Base-by-base conservation (phyloP, 1,140 invertebrate species). In the Pseudomyrmex dendroicus region DNA sequence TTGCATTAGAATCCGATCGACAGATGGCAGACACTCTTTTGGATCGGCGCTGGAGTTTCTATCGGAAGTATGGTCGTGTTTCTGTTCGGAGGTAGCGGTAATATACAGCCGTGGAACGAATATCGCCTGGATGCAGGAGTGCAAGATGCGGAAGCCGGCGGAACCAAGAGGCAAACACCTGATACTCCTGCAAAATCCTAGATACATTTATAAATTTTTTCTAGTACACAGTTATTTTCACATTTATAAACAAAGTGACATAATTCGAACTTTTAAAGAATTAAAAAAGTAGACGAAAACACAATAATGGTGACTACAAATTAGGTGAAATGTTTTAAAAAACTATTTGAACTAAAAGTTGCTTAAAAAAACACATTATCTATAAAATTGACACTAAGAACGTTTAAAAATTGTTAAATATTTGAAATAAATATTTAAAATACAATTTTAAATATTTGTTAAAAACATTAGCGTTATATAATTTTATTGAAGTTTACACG, bases 1-100 rank as follows among this genome's bases (percentile, higher is more conserved):
- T 84, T 57, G 82, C 90, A 90, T 44, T 88, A 96, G 96, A 94
- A 95, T 92, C 94, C 95, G 3, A 88, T 95, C 10, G 92, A 94
- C 4, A 94, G 95, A 78, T 96, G 96, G 96, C 95, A 95, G 86
- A 93, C 91, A 5, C 94, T 96, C 0, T 96, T 96, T 89, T 96
- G 95, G 92, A 95, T 96, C 20, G 94, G 95, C 0, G 94, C 95
- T 2, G 92, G 74, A 0, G 92, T 96, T 0, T 96, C 95, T 83
- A 90, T 95, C 10, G 66, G 92, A 2, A 95, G 94, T 52, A 95
- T 95, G 84, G 52, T 95, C 0, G 59, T 96, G 5, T 96, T 95
- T 82, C 73, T 94, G 3, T 83, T 95, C 17, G 95, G 94, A 52
- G 94, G 94, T 54, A 93, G 91, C 44, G 95, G 90, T 52, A 86